These are phyloP conservation scores for Ips typographus DNA, from an alignment of 1,140 invertebrate genomes.

Conservation along the genomic window DNA sequence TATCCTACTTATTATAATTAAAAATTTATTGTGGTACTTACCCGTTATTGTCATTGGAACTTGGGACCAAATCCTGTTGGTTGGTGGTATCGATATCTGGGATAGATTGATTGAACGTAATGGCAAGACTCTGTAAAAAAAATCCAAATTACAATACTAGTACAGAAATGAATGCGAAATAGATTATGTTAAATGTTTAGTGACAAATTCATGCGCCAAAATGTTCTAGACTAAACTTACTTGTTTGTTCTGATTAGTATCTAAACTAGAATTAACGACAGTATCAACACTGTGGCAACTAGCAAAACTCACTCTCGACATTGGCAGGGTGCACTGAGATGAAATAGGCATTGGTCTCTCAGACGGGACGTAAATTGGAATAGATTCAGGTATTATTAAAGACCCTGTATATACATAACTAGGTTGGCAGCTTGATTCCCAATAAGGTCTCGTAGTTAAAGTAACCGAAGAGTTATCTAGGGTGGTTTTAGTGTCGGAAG, in stretches of 20 bases:
- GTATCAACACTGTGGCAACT: slow-evolving; percentile 29
- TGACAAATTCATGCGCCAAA: not conserved
- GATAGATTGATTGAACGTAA: slow-evolving; percentile 2
- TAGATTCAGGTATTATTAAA: slow-evolving; percentile 31
- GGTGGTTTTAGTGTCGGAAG: slow-evolving; percentile 18
- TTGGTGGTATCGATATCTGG: not conserved
- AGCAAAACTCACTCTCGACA: slow-evolving; percentile 22
- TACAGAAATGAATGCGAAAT: not conserved
- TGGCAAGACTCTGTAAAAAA: slow-evolving; percentile 24
- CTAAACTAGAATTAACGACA: slow-evolving; percentile 28
- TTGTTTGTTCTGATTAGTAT: slow-evolving; percentile 32
- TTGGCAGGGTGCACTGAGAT: slow-evolving; percentile 27
- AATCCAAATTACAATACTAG: slow-evolving; percentile 2
- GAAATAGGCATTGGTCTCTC: slow-evolving; percentile 17
- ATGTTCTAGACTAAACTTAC: slow-evolving; percentile 2
- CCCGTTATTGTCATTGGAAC: slow-evolving; percentile 27
- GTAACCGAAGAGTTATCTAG: not conserved
- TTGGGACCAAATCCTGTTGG: slow-evolving; percentile 1
- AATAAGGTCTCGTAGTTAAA: slow-evolving; percentile 21
- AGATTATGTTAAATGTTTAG: not conserved
- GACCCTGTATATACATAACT: slow-evolving; percentile 37
- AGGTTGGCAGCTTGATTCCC: slow-evolving; percentile 33
- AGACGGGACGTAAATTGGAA: slow-evolving; percentile 31
- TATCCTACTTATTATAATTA: too few species aligned
- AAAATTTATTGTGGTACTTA: not conserved